These are phyloP conservation scores for Rugalucina vietnamica DNA, from an alignment of 2,888 invertebrate genomes.

Conservation along the genomic window DNA sequence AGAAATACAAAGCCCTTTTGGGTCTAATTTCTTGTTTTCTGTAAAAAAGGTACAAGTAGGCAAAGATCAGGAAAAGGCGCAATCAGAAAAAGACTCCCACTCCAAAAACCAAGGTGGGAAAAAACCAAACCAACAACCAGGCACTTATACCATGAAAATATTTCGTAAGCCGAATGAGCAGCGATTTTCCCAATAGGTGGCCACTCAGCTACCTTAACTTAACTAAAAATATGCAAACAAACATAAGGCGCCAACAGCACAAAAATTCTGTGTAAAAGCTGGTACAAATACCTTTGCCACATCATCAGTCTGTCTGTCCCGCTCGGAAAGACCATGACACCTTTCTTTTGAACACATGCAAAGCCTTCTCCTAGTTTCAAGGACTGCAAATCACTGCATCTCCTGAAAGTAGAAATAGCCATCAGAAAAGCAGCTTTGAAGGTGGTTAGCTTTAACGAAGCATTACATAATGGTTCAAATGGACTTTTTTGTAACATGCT, in stretches of 20 bases:
- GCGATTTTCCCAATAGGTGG: no score
- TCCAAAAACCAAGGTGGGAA: no score
- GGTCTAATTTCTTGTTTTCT: conserved; percentile 36
- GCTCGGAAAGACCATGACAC: conserved; percentile 34
- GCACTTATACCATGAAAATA: no score
- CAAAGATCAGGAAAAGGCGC: no score
- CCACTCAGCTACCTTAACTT: no score
- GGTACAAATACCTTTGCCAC: conserved; percentile 28
- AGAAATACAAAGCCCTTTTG: conserved; percentile 33
- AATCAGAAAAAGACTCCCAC: no score
- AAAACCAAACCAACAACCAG: no score
- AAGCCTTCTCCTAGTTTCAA: conserved; percentile 31
- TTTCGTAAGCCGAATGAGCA: no score
- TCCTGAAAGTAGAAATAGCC: conserved; percentile 40
- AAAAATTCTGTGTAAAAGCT: no score
- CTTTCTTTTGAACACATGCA: conserved; percentile 36
- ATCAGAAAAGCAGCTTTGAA: conserved; percentile 43
- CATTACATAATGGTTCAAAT: conserved; percentile 46
- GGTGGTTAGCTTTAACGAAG: conserved; percentile 29
- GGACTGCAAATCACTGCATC: conserved; percentile 47
- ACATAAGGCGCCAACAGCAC: no score
- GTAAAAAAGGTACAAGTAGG: no score
- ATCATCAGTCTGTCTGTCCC: conserved; percentile 36
- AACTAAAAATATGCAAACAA: no score
- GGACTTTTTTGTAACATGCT: conserved; percentile 30